Conservation (phyloP, 2,113 vertebrate species). For the Lethenteron reissneri region DNA sequence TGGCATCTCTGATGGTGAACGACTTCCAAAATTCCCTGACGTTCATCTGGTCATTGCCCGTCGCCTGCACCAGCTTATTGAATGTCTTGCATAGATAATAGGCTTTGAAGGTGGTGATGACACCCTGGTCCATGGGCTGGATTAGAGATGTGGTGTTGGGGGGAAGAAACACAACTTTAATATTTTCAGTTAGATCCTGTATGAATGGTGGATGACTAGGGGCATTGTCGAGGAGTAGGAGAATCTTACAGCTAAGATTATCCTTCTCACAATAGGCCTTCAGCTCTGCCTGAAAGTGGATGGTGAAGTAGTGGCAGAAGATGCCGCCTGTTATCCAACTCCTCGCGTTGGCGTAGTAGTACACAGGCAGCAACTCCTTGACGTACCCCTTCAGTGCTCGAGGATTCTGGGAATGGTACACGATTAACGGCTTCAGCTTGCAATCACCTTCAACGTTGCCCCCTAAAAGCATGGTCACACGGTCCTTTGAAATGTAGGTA, state of each 20-base stretch:
- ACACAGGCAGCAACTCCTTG: conserved; percentile 3
- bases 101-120: conserved; percentile 7
- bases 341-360: conserved; percentile 4
- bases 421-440: conserved; percentile 6
- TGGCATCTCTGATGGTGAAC: conserved; percentile 8
- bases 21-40: conserved; percentile 7
- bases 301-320: conserved; percentile 7
- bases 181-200: not conserved
- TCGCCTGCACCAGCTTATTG: not conserved
- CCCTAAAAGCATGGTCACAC: conserved; percentile 7
- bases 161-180: not conserved
- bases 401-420: conserved; percentile 6
- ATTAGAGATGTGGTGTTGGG: conserved; percentile 9
- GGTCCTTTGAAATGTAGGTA: conserved; percentile 9
- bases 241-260: not conserved
- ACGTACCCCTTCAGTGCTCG: conserved; percentile 5
- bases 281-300: not conserved
- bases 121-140: conserved; percentile 10
- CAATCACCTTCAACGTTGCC: conserved; percentile 1
- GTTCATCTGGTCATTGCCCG: not conserved
- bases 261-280: conserved; percentile 1
- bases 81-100: conserved; percentile 8
- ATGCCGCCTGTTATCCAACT: conserved; percentile 6
- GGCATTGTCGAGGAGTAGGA: conserved; percentile 7
- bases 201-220: conserved; percentile 6